Evolutionary conservation across 1,140 invertebrate species (phyloP), one percentile per base, ranked within the genome.

Genomic region (Muscidifurax raptorellus): DNA sequence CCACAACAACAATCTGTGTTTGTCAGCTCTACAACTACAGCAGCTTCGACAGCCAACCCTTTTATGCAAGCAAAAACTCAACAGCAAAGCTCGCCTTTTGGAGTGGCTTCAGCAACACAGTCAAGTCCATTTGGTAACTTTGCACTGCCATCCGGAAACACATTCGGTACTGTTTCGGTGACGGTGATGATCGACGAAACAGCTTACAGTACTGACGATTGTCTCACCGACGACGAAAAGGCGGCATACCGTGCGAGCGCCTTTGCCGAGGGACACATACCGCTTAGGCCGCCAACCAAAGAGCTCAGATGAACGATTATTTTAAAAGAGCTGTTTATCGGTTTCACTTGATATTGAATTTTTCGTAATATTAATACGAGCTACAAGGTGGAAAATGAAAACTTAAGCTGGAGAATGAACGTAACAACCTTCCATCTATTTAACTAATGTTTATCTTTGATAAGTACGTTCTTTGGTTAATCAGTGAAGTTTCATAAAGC

Each of bases 181-280:
- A 84, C 83, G 9, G 77, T 79, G 5, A 81, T 86, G n/a, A 86
- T 91, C 15, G 89, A 92, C 30, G 89, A 91, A 7, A 90, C 76
- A 0, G 82, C 89, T 83, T 93, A 91, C 30, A 90, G 88, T 0
- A 44, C 79, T 0, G 90, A 91, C 0, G 83, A 81, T 40, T 69
- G 85, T 25, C 82, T 93, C 10, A 92, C 91, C 0, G 90, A 92
- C 18, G 91, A 91, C 0, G 92, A 93, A 25, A 92, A 91, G 40
- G 88, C 18, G 5, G 86, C 86, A 22, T 93, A 88, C 32, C 28
- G 88, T 1, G 85, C 90, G 6, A 88, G 91, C 1, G 74, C 86
- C 36, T 93, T 93, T 85, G 40, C 72, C 6, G 80, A 92, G 2
- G 89, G 90, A 3, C 90, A 90, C 78, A 91, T 93, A 83, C 92